Percentiles rank a stretch among this genome's conserved stretches.
Conservation (phyloP, 2,797 vertebrate species). For the Tragelaphus oryx region DNA sequence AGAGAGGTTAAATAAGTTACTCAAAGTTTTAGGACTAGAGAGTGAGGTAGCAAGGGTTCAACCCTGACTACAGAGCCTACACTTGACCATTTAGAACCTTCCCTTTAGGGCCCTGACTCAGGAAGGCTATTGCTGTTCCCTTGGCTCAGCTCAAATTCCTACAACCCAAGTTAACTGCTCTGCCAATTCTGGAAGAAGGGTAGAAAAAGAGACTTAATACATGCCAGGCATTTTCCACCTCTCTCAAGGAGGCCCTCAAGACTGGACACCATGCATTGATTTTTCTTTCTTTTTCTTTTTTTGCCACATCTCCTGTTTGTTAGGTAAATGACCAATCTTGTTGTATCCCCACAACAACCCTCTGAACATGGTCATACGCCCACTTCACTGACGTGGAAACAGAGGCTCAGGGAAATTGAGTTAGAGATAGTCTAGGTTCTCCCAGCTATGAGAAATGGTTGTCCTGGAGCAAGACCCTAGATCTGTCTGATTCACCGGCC, state of each 20-base stretch:
- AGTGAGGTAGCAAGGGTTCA: background rate
- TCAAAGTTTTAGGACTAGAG: background rate
- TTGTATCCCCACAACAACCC: background rate
- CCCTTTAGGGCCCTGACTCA: background rate
- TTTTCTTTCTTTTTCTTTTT: background rate
- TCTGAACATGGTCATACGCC: background rate
- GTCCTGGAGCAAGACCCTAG: background rate
- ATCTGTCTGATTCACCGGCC: background rate
- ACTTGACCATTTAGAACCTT: too few species aligned
- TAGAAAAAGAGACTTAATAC: too few species aligned
- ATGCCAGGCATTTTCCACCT: background rate
- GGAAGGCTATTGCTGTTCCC: background rate
- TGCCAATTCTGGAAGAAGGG: background rate
- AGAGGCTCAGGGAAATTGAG: background rate
- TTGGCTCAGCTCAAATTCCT: background rate
- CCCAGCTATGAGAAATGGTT: background rate
- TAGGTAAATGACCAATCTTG: background rate
- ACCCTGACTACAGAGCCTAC: background rate
- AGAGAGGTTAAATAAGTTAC: background rate
- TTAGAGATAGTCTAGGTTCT: background rate
- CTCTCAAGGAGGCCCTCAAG: background rate
- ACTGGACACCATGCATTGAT: accelerated
- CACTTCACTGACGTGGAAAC: background rate
- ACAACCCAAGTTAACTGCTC: background rate
- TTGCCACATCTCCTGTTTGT: background rate